Evolutionary conservation across 2,888 invertebrate genomes (phyloP).

Genomic region (Xiphydria camelus): DNA sequence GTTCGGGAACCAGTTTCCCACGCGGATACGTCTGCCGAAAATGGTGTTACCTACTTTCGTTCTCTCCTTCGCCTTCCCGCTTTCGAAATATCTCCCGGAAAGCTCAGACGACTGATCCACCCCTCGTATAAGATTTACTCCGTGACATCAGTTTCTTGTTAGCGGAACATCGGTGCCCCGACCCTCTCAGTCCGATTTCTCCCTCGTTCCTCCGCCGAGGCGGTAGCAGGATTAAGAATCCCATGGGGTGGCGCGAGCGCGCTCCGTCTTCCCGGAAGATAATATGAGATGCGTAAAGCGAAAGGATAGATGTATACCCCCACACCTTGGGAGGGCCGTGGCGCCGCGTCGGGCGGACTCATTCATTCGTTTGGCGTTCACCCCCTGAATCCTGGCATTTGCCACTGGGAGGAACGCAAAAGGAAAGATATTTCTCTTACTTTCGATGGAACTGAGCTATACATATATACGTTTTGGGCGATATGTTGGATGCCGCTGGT

Average conservation of each 20-base stretch:
- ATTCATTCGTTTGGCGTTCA: too few relatives aligned
- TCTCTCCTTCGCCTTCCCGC: conserved; percentile 9
- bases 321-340: too few relatives aligned
- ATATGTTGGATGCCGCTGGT: too few relatives aligned
- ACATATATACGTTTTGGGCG: too few relatives aligned
- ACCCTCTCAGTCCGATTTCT: conserved; percentile 27
- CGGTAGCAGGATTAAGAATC: conserved; percentile 23
- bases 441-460: too few relatives aligned
- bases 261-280: background rate
- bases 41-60: conserved; percentile 19
- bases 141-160: conserved; percentile 51
- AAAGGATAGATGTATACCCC: too few relatives aligned
- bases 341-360: too few relatives aligned
- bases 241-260: conserved; percentile 3
- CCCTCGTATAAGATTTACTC: conserved; percentile 33
- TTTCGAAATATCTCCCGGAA: conserved; percentile 6
- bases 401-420: too few relatives aligned
- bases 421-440: background rate
- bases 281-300: background rate
- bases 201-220: conserved; percentile 17
- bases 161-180: conserved; percentile 37
- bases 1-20: conserved; percentile 10
- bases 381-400: too few relatives aligned
- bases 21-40: conserved; percentile 18
- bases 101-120: conserved; percentile 19